Conservation (phyloP, 2,113 vertebrate genomes). For the Geococcyx californianus region DNA sequence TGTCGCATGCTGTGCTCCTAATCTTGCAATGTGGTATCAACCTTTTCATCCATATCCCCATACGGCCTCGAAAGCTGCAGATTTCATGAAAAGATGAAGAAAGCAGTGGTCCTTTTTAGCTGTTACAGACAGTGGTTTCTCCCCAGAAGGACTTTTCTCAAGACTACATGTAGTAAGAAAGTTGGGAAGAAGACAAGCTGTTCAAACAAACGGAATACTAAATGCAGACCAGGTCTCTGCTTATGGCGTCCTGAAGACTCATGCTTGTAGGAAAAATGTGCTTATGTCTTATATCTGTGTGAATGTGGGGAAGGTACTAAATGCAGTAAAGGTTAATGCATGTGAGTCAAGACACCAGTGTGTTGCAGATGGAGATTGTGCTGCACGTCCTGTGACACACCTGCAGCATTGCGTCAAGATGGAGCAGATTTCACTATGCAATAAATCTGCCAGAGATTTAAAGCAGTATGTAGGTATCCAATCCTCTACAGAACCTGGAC, state of each 20-base stretch:
- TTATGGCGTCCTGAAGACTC: neutral
- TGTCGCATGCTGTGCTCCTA: neutral
- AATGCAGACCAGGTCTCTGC: neutral
- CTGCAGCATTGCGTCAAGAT: neutral
- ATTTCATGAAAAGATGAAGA: neutral
- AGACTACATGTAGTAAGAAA: neutral
- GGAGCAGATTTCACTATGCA: neutral
- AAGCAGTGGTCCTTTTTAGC: neutral
- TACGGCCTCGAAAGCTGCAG: neutral
- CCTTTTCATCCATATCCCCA: neutral
- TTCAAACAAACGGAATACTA: neutral
- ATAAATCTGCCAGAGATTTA: neutral
- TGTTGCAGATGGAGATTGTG: rapidly evolving
- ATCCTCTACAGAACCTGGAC: neutral
- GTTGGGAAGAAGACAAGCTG: neutral
- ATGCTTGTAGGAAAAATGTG: neutral
- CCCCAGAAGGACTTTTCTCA: neutral
- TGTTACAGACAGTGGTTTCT: neutral
- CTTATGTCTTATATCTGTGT: neutral
- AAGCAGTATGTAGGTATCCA: neutral
- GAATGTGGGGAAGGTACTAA: neutral
- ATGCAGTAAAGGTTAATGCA: neutral
- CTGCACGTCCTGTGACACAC: neutral
- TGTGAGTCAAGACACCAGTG: rapidly evolving
- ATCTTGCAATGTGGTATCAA: neutral